Conservation (phyloP, 64 coral and sea anemone species). For the Anthopleura sola region DNA sequence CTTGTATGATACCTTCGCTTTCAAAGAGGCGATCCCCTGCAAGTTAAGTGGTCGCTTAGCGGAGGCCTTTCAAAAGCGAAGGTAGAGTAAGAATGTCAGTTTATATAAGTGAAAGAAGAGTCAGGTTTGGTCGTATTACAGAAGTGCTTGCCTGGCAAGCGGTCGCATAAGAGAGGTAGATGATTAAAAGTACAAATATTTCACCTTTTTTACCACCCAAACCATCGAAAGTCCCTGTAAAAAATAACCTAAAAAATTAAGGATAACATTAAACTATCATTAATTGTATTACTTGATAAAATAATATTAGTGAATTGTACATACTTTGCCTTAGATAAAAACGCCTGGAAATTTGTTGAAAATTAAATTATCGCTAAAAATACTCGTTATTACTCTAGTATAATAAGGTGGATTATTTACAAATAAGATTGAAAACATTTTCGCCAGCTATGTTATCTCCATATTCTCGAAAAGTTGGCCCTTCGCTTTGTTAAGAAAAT, state of each 20-base stretch:
- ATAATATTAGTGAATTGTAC: background rate
- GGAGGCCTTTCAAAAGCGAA: too few species aligned
- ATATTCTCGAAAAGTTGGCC: background rate
- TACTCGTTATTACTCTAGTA: background rate
- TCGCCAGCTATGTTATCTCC: background rate
- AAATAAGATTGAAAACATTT: background rate
- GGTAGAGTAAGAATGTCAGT: too few species aligned
- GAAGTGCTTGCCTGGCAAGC: background rate
- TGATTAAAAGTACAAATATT: background rate
- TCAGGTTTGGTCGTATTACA: background rate
- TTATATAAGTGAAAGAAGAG: background rate
- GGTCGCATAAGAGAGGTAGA: background rate
- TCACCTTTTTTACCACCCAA: background rate
- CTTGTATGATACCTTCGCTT: too few species aligned
- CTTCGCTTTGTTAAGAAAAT: background rate
- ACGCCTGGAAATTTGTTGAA: slow-evolving; percentile 2
- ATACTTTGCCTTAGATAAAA: background rate
- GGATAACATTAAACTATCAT: background rate
- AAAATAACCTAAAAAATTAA: background rate
- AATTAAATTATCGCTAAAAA: slow-evolving; percentile 13
- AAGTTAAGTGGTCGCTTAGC: background rate
- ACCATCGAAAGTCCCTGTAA: background rate
- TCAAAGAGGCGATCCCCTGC: too few species aligned
- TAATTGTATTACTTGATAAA: background rate
- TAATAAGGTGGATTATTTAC: slow-evolving; percentile 11